Evolutionary conservation across 92 coral and sea anemone species (phyloP).

Genomic region (Phenganax subtilis): DNA sequence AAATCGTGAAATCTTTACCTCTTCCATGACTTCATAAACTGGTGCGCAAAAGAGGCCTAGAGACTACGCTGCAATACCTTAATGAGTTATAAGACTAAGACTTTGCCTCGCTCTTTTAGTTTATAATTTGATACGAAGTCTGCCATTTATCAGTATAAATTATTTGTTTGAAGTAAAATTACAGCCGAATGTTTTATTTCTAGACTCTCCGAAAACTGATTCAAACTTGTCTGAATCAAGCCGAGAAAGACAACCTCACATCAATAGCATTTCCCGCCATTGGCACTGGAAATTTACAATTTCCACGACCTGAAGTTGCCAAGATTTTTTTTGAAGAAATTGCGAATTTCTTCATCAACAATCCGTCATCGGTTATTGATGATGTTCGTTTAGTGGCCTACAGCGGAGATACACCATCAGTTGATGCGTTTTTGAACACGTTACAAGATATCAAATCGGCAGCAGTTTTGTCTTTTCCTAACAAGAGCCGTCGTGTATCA

Average conservation of each 20-base stretch:
- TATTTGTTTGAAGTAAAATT: too few relatives aligned
- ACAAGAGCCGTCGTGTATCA: too few relatives aligned
- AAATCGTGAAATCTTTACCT: too few relatives aligned
- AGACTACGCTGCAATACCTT: too few relatives aligned
- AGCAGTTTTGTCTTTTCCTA: too few relatives aligned
- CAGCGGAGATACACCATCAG: background rate
- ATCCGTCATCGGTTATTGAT: constrained; percentile 1
- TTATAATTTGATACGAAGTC: too few relatives aligned
- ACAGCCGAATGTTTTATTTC: background rate
- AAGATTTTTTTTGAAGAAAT: constrained; percentile 50
- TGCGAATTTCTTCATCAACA: background rate
- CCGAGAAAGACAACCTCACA: constrained; percentile 45
- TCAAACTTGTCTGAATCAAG: constrained; percentile 52
- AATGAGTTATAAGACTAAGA: too few relatives aligned
- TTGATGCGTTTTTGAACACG: constrained; percentile 11
- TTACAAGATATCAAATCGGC: too few relatives aligned
- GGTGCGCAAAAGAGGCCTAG: too few relatives aligned
- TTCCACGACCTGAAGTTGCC: constrained; percentile 46
- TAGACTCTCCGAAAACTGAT: constrained; percentile 31
- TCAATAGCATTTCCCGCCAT: constrained; percentile 52
- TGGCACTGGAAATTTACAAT: constrained; percentile 38
- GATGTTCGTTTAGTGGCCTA: constrained; percentile 27
- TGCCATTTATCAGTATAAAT: too few relatives aligned
- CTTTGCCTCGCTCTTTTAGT: too few relatives aligned
- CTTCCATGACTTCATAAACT: too few relatives aligned